Evolutionary conservation across 2,797 vertebrate genomes (phyloP).

Genomic region (Catharus ustulatus): DNA sequence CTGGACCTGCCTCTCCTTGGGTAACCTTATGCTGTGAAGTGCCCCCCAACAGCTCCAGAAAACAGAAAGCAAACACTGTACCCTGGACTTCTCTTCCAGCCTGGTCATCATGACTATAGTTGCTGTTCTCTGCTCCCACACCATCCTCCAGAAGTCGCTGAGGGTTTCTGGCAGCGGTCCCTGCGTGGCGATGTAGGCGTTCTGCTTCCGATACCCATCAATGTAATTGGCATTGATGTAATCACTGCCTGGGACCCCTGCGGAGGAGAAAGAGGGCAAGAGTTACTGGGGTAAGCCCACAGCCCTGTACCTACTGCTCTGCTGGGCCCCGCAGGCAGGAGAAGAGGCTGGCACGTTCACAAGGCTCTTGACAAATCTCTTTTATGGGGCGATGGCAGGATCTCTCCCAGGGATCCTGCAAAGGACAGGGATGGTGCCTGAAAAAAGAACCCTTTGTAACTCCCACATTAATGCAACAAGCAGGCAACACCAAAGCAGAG

Average conservation of each 20-base stretch:
- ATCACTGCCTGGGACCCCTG: constrained; percentile 92
- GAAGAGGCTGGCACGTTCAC: not conserved
- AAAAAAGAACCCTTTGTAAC: constrained; percentile 15
- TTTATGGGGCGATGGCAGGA: not conserved
- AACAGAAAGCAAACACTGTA: constrained; percentile 67
- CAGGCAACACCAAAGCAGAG: constrained; percentile 21
- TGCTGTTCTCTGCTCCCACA: constrained; percentile 94
- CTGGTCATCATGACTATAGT: constrained; percentile 97
- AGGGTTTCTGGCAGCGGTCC: constrained; percentile 93
- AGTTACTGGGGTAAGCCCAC: not conserved
- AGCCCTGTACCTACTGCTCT: not conserved
- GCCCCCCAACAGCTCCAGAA: not conserved
- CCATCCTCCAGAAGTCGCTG: constrained; percentile 97
- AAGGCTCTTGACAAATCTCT: not conserved
- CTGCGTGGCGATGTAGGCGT: constrained; percentile 95
- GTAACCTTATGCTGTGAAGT: fast-evolving
- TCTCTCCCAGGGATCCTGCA: not conserved
- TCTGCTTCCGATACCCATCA: constrained; percentile 96
- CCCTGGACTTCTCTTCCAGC: constrained; percentile 94
- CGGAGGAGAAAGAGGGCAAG: not conserved
- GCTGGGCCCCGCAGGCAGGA: not conserved
- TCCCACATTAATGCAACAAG: constrained; percentile 5
- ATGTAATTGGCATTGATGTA: constrained; percentile 97
- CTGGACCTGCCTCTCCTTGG: not conserved
- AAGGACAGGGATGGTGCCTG: not conserved